Base-by-base conservation (phyloP, 2,888 invertebrate species). In the Octodonta nipae region DNA sequence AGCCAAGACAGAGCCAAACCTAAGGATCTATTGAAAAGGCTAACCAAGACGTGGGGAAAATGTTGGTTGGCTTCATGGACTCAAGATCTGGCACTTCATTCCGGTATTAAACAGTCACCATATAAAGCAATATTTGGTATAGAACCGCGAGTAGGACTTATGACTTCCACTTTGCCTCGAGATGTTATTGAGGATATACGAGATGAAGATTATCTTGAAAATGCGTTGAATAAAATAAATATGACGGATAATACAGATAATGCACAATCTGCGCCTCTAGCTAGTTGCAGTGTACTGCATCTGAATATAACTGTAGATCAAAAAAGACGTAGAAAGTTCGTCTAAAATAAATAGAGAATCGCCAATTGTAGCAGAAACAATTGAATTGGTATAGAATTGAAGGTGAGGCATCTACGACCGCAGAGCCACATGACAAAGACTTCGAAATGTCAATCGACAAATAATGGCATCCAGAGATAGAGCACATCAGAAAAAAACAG, bases 51-150 rank as follows among this genome's bases (percentile, higher is more conserved):
- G n/a, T n/a, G n/a, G n/a, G n/a, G n/a, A n/a, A n/a, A n/a, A n/a
- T n/a, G n/a, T n/a, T n/a, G n/a, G 11, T 45, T 44, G n/a, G n/a
- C n/a, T n/a, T n/a, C n/a, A n/a, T n/a, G n/a, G n/a, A n/a, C n/a
- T n/a, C n/a, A n/a, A n/a, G n/a, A n/a, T n/a, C n/a, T n/a, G n/a
- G n/a, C n/a, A n/a, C n/a, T n/a, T n/a, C n/a, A n/a, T n/a, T n/a
- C n/a, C n/a, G n/a, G n/a, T n/a, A n/a, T n/a, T n/a, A n/a, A n/a
- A 34, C 32, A 37, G 36, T 42, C 40, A 13, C 50, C 51, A 15
- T 51, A 53, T 35, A 38, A 49, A 42, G 50, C 49, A 26, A 39
- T 47, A 32, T 46, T 51, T 34, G 47, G 50, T 13, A 29, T 34
- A 16, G 35, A 34, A 28, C 35, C 41, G 7, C 40, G 28, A 36